Conservation (phyloP, 2,113 vertebrate genomes). For the Pelmatolapia mariae region DNA sequence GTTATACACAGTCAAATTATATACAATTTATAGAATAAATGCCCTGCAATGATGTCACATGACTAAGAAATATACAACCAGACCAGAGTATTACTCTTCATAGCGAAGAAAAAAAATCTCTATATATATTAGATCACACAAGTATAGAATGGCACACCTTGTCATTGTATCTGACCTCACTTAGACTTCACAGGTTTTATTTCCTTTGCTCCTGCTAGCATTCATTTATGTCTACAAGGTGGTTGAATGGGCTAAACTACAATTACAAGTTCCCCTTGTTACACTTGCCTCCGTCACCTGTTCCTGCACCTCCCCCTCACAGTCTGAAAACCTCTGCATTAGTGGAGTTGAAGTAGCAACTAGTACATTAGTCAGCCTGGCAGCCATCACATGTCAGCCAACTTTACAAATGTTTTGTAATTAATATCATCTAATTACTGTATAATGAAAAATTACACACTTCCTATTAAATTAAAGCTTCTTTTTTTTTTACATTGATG, state of each 20-base stretch:
- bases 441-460: constrained; percentile 62
- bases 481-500: constrained; percentile 45
- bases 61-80: not conserved
- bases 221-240: not conserved
- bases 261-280: not conserved
- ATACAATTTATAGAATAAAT: not conserved
- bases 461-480: constrained; percentile 45
- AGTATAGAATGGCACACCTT: not conserved
- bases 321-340: not conserved
- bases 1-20: not conserved
- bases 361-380: constrained; percentile 40
- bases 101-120: not conserved
- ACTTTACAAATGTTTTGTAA: constrained; percentile 60
- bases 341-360: not conserved
- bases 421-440: constrained; percentile 67
- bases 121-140: not conserved
- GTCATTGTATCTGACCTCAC: not conserved
- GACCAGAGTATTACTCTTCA: not conserved
- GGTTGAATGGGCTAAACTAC: not conserved
- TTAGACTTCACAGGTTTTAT: not conserved
- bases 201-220: not conserved
- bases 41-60: not conserved
- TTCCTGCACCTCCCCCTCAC: not conserved
- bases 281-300: not conserved
- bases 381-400: constrained; percentile 32